A percentile compares a stretch with the other conserved stretches of the same genome.
Evolutionary conservation across 2,888 invertebrate species (phyloP).

Genomic region (Mactromeris polynyma): DNA sequence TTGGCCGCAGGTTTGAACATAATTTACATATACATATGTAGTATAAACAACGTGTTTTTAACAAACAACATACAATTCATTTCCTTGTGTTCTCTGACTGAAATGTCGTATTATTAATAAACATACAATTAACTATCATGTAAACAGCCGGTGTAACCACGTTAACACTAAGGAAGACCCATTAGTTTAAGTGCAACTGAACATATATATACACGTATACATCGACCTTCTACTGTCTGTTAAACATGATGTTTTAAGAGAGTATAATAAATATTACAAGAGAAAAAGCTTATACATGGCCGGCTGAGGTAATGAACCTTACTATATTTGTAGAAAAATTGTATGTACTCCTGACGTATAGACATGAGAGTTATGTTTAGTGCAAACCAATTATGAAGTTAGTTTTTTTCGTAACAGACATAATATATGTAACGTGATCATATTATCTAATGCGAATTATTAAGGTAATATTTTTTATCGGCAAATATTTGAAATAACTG

Average conservation of each 20-base stretch:
- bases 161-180: background rate
- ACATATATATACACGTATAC: background rate
- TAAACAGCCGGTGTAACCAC: background rate
- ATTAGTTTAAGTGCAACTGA: conserved; percentile 10
- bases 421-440: background rate
- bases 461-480: no score
- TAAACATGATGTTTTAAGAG: background rate
- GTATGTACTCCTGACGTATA: background rate
- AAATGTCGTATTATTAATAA: background rate
- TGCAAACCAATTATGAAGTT: background rate
- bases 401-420: background rate
- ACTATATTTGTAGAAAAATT: background rate
- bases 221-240: background rate
- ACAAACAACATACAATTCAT: background rate
- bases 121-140: background rate
- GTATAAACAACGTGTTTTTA: background rate
- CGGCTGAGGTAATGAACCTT: background rate
- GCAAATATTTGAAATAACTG: no score
- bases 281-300: background rate
- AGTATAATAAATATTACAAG: background rate
- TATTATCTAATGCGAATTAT: background rate
- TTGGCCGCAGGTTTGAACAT: background rate
- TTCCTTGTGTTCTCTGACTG: background rate
- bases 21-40: background rate
- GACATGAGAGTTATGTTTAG: background rate